Evolutionary conservation across 2,888 invertebrate genomes (phyloP).

Genomic region (Incurvaria masculella): DNA sequence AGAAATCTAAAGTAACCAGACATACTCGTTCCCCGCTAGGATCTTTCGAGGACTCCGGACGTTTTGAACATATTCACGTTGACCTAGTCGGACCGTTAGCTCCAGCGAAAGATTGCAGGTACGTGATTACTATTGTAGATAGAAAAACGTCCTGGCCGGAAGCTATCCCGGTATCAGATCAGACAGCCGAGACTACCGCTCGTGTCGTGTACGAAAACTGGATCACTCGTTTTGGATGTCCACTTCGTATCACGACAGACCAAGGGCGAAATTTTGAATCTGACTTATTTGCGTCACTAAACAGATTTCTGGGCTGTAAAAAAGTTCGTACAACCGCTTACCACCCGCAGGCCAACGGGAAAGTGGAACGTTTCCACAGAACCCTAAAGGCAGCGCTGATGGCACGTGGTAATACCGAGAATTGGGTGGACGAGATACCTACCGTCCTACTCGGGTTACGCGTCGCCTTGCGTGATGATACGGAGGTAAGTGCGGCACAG

Average conservation of each 20-base stretch:
- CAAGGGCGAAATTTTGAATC: slow-evolving; percentile 15
- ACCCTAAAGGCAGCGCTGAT: slow-evolving; percentile 11
- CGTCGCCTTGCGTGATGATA: slow-evolving; percentile 10
- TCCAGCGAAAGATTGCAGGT: neutral
- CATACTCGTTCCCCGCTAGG: too few species aligned
- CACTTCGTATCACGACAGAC: slow-evolving; percentile 13
- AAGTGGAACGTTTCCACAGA: slow-evolving; percentile 15
- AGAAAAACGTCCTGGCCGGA: slow-evolving; percentile 20
- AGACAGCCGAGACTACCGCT: too few species aligned
- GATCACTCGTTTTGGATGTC: slow-evolving; percentile 19
- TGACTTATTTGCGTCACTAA: slow-evolving; percentile 10
- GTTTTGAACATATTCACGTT: slow-evolving; percentile 14
- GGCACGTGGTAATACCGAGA: neutral
- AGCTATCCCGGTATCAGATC: too few species aligned
- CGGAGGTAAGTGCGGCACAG: slow-evolving; percentile 10
- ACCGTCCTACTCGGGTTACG: slow-evolving; percentile 21
- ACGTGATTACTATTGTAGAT: slow-evolving; percentile 15
- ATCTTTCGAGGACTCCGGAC: slow-evolving; percentile 14
- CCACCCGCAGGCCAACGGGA: slow-evolving; percentile 15
- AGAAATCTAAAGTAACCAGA: neutral
- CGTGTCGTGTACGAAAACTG: slow-evolving; percentile 15
- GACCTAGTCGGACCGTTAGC: slow-evolving; percentile 16
- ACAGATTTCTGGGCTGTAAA: slow-evolving; percentile 11
- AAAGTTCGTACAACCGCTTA: slow-evolving; percentile 12
- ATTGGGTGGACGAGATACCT: slow-evolving; percentile 21